Percentiles rank a stretch among this genome's conserved stretches.
phyloP scores from a whole-genome alignment of 2,888 invertebrate species.

The Furcula furcula region DNA sequence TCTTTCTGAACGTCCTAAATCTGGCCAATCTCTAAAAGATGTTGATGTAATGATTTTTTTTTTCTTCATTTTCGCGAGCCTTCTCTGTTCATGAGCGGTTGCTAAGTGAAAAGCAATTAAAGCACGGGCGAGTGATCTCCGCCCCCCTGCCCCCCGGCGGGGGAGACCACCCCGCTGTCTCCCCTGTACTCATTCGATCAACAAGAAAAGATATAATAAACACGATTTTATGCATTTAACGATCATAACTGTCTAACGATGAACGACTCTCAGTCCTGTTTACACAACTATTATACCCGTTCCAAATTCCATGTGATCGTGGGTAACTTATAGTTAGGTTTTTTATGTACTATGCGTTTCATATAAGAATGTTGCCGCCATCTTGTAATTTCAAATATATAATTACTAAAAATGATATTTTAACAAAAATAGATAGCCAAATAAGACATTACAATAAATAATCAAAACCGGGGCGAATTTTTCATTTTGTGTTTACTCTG shows the following conservation, averaged over 20 bases:
- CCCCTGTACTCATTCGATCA: constrained; percentile 60
- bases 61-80: constrained; percentile 76
- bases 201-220: constrained; percentile 61
- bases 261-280: neutral
- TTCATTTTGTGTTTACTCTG: too few species aligned
- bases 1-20: constrained; percentile 74
- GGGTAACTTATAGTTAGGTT: too few species aligned
- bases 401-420: too few species aligned
- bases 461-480: too few species aligned
- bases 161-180: constrained; percentile 33
- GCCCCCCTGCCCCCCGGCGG: constrained; percentile 44
- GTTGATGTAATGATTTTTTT: constrained; percentile 81
- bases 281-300: neutral
- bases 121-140: constrained; percentile 82
- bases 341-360: too few species aligned
- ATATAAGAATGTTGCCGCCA: too few species aligned
- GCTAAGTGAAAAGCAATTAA: constrained; percentile 82
- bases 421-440: too few species aligned
- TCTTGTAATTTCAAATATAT: too few species aligned
- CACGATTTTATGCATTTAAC: constrained; percentile 42
- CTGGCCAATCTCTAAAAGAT: constrained; percentile 79
- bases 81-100: constrained; percentile 79
- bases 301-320: neutral
- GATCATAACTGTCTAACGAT: constrained; percentile 11
- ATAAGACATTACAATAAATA: too few species aligned